Conservation (phyloP, 2,113 vertebrate genomes). For the Hypomesus transpacificus region DNA sequence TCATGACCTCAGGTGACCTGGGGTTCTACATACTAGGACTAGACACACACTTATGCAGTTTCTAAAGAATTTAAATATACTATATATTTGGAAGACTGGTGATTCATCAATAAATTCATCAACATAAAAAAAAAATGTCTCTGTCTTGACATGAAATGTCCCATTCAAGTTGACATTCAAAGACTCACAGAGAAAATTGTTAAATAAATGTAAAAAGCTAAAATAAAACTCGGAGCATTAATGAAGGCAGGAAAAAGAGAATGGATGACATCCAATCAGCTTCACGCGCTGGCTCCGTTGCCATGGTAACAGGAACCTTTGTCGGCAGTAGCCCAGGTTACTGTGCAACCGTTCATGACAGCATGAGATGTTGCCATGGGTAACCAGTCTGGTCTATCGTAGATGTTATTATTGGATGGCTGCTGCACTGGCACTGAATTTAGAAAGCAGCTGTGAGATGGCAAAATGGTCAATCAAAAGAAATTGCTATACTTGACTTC, state of each 20-base stretch:
- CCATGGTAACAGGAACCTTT: constrained; percentile 2
- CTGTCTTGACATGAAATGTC: neutral
- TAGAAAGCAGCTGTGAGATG: too few relatives aligned
- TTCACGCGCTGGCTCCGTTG: neutral
- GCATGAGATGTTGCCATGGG: neutral
- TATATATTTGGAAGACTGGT: too few relatives aligned
- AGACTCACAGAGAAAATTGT: neutral
- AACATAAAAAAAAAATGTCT: too few relatives aligned
- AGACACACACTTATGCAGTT: too few relatives aligned
- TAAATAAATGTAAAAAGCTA: neutral
- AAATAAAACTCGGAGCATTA: neutral
- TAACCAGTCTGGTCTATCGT: neutral
- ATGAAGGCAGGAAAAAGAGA: neutral
- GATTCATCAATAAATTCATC: too few relatives aligned
- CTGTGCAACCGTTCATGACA: constrained; percentile 6
- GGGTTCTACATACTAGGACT: too few relatives aligned
- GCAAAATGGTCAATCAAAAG: neutral
- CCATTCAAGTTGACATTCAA: neutral
- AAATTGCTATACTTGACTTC: too few relatives aligned
- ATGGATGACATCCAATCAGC: constrained; percentile 3
- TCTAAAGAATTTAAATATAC: too few relatives aligned
- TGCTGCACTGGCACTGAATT: too few relatives aligned
- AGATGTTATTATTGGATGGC: neutral
- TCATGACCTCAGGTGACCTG: neutral
- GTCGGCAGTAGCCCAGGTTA: neutral